Percentiles rank a stretch among this genome's conserved stretches.
Conservation (phyloP, 2,113 vertebrate species). For the Zeus faber region DNA sequence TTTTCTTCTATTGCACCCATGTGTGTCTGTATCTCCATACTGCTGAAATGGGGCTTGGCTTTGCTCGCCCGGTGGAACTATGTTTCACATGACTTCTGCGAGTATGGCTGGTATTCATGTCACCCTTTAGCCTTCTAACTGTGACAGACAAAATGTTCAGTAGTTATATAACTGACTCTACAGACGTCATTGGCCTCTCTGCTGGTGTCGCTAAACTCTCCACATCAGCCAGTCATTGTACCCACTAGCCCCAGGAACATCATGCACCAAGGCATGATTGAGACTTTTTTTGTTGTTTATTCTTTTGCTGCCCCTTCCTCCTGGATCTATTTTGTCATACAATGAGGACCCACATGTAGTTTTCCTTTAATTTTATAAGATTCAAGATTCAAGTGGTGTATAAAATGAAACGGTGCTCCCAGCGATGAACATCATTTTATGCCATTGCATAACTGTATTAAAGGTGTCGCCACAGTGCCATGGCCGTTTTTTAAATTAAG, state of each 20-base stretch:
- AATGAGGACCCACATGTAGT: constrained; percentile 1
- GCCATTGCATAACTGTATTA: too few relatives aligned
- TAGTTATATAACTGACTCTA: constrained; percentile 70
- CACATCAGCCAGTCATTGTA: constrained; percentile 52
- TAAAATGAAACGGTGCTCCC: too few relatives aligned
- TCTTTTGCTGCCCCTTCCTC: constrained; percentile 14
- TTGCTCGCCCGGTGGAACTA: constrained; percentile 44
- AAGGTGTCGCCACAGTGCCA: too few relatives aligned
- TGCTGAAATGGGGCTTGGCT: too few relatives aligned
- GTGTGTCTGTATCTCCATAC: too few relatives aligned
- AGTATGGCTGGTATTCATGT: constrained; percentile 68
- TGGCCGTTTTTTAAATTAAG: too few relatives aligned
- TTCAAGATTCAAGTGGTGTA: too few relatives aligned
- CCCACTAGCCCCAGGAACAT: constrained; percentile 41
- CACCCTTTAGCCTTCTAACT: constrained; percentile 67
- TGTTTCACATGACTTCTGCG: constrained; percentile 65
- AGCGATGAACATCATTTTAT: too few relatives aligned
- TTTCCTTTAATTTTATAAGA: constrained; percentile 8
- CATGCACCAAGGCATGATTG: constrained; percentile 42
- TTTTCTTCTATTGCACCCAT: too few relatives aligned
- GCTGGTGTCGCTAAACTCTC: constrained; percentile 53
- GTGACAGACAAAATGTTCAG: constrained; percentile 73
- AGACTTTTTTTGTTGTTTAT: constrained; percentile 46
- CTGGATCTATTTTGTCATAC: background rate
- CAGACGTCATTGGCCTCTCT: constrained; percentile 60